Evolutionary conservation across 2,888 invertebrate genomes (phyloP), one percentile per base, ranked within the genome.

Genomic region (Caenorhabditis sp.): DNA sequence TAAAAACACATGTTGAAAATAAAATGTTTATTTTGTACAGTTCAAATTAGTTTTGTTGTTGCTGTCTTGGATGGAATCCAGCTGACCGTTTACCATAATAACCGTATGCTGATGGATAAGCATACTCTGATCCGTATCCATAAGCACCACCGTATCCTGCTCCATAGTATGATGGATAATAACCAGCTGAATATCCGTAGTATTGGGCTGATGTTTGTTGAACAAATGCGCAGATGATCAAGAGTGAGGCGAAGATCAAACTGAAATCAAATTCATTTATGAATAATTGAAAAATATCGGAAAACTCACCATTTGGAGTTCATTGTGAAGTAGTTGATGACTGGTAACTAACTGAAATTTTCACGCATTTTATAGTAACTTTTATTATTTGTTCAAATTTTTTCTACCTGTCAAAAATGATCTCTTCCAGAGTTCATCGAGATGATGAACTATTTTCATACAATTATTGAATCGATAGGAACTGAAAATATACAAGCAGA

Each of bases 41-140:
- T 4, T 31, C 4, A 6, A 6, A 31, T 31, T 31, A 31, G 31
- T 31, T 31, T 6, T 31, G 5, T 10, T 4, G 4, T 4, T 6
- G 66, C 23, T 65, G 67, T 5, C 43, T 62, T 72, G 69, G 31
- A 31, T 31, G 31, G 31, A 31, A 31, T 61, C 76, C 76, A 58
- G 71, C 76, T 43, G 71, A 68, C 50, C 76, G 62, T 71, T 76
- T 76, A 64, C 73, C 73, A 36, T 67, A 67, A 54, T 69, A 69
- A 62, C 72, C 72, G 26, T 72, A 72, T 58, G 64, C 69, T 57
- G 66, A 66, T 24, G 62, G 62, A 31, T 61, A 68, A 58, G 71
- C 71, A 54, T 58, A 58, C 10, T 31, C 31, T n/a, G n/a, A n/a
- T 31, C 31, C 31, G 10, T 31, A 31, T 31, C 17, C 66, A 17